Base-by-base conservation (phyloP, 2,888 invertebrate species). In the Drosophila testacea region DNA sequence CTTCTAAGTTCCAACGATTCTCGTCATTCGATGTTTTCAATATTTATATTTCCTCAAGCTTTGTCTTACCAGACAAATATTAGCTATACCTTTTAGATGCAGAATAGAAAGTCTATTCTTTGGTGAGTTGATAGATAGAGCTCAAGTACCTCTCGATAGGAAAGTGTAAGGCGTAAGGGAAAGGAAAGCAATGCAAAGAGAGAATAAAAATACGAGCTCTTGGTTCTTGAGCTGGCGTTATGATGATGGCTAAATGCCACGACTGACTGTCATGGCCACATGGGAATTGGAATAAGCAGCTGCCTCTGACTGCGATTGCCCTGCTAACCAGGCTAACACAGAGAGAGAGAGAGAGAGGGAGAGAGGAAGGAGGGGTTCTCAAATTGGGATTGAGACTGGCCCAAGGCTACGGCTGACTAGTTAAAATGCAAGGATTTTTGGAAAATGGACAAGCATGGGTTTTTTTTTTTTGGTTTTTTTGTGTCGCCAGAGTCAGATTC, bases 171-270 rank as follows among this genome's bases (percentile, higher is more conserved):
- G 22, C 42, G 44, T 66, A 13, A 51, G 51, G 32, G 39, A 28
- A 61, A 63, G 36, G 39, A 28, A 61, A 63, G 36, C 32, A 39
- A 66, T 28, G 9, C 55, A 56, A 42, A 46, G 32, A 42, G 42
- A 51, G 7, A 48, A 36, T 16, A 9, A 66, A 60, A 66, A 67
- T 56, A 11, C 51, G 78, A 77, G 60, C 51, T 73, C 66, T 48
- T 78, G 67, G 39, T 41, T 52, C 74, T 77, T 68, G 74, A 52
- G 69, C 68, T 73, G 76, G 83, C 77, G 74, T 77, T 87, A 88
- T 88, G 83, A 89, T 88, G 83, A 84, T 85, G 83, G 81, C 89
- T 90, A 85, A 85, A 85, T 85, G 88, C 89, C 89, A 80, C 52
- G 86, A 83, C 88, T 83, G 86, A 83, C 88, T 83, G 59, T 56